Conservation (phyloP, 2,888 invertebrate species). For the Polydrusus tereticollis region DNA sequence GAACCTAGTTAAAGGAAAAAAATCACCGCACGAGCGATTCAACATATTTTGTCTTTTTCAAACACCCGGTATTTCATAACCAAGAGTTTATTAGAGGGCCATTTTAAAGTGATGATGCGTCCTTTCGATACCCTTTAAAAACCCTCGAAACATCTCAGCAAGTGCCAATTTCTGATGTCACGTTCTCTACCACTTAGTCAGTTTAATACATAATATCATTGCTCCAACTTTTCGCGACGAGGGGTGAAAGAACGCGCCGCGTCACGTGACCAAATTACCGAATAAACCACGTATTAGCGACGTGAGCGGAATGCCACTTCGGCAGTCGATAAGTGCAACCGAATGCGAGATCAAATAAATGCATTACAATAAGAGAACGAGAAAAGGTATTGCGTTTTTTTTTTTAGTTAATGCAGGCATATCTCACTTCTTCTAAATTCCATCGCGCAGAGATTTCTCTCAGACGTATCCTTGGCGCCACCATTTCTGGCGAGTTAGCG, state of each 20-base stretch:
- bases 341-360: conserved; percentile 55
- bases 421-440: neutral
- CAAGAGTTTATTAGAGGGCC: neutral
- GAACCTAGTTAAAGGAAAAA: no score
- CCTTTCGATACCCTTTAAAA: neutral
- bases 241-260: conserved; percentile 60
- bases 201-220: conserved; percentile 63
- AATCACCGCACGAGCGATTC: no score
- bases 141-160: neutral
- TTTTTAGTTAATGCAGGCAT: neutral
- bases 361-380: conserved; percentile 46
- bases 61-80: no score
- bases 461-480: conserved; percentile 24
- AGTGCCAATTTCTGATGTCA: conserved; percentile 45
- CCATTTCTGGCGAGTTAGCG: conserved; percentile 30
- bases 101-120: neutral
- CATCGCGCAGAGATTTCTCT: neutral
- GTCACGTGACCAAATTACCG: conserved; percentile 67
- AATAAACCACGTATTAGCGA: conserved; percentile 65
- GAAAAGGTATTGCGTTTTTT: conserved; percentile 33
- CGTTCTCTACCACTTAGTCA: conserved; percentile 61
- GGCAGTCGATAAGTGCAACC: conserved; percentile 53
- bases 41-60: no score
- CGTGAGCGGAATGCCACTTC: conserved; percentile 55
- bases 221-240: conserved; percentile 51